Percentiles rank a stretch among this genome's conserved stretches.
Conservation (phyloP, 2,888 invertebrate species). For the Axea sp. region DNA sequence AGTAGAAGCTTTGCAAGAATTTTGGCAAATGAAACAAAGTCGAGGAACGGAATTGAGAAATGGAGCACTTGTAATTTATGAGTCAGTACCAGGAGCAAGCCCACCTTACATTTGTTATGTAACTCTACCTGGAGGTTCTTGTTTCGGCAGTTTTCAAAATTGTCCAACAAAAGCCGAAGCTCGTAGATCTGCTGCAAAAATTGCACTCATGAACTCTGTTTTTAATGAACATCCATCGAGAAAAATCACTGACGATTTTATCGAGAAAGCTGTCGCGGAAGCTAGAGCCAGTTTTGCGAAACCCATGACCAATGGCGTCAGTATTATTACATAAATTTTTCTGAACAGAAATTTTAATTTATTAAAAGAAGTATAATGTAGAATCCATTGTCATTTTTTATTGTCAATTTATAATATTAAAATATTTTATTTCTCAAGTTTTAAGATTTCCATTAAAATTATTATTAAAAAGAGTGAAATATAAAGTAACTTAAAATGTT, state of each 20-base stretch:
- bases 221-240: conserved; percentile 97
- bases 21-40: conserved; percentile 98
- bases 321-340: conserved; percentile 35
- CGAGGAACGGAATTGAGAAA: conserved; percentile 91
- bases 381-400: too few relatives aligned
- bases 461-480: too few relatives aligned
- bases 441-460: too few relatives aligned
- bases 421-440: too few relatives aligned
- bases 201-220: conserved; percentile 97
- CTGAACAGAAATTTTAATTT: too few relatives aligned
- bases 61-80: conserved; percentile 95
- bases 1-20: conserved; percentile 96
- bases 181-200: conserved; percentile 95
- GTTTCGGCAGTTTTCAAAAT: conserved; percentile 97
- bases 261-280: conserved; percentile 94
- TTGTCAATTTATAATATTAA: too few relatives aligned
- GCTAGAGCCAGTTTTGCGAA: conserved; percentile 87
- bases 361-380: too few relatives aligned
- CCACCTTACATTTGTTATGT: conserved; percentile 97
- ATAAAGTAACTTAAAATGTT: too few relatives aligned
- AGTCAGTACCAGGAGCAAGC: conserved; percentile 93
- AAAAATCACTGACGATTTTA: conserved; percentile 95
- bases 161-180: conserved; percentile 98
- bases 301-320: conserved; percentile 72
- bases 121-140: conserved; percentile 95